Evolutionary conservation across 2,888 invertebrate genomes (phyloP), one percentile per base, ranked within the genome.

Genomic region (Oxytorus armatus): DNA sequence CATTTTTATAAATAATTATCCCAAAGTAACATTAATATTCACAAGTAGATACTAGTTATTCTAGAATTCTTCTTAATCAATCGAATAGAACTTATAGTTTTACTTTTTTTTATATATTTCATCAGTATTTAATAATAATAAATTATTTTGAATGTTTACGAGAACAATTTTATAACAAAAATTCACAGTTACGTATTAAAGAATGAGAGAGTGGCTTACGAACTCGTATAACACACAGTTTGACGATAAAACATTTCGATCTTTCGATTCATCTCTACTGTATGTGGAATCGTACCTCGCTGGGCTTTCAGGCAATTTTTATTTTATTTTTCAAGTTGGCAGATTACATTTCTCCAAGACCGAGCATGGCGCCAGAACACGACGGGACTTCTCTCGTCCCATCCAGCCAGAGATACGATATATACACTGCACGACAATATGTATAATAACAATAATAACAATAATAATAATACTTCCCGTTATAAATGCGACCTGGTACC

Each of bases 401-500:
- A 10, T 23, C 55, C 18, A 25, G 55, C 11, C 23, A 7, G 36
- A 3, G 25, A 61, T 18, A 42, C 5, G 47, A 10, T 16, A 65
- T 42, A 47, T 47, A 36, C 23, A 14, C 2, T 23, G 11, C 23
- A 23, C 49, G 61, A 73, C 51, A 65, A 74, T 44, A 65, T 55
- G 44, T 44, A 49, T 51, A 39, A 74, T 57, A 55, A 74, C 14
- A 65, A 49, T 51, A 39, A 74, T 57, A 55, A 74, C 14, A 65
- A 74, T 23, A 66, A 65, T 57, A 11, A 65, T 36, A 49, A 75
- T 55, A 75, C 59, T 65, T 59, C 57, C 51, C 16, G 49, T 59
- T 59, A 68, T 68, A 75, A 49, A 75, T 57, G 55, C 74, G 66
- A 75, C 44, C 66, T 66, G 74, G 66, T 66, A 16, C 33, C 10